Evolutionary conservation across 2,797 vertebrate genomes (phyloP).

Genomic region (Falco berigora): DNA sequence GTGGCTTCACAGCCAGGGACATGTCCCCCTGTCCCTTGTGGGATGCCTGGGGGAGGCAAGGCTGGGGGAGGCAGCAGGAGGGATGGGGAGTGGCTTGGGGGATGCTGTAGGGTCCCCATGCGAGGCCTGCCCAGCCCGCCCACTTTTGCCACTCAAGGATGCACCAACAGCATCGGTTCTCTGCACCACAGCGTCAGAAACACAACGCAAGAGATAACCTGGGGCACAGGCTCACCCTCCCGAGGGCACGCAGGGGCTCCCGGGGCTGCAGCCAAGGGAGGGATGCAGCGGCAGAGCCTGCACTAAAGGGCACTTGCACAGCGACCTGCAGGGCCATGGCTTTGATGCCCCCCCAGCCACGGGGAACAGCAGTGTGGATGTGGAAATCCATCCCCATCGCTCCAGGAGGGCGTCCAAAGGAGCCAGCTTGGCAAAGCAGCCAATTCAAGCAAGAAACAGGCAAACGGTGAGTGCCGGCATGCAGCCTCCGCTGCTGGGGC

Average conservation of each 20-base stretch:
- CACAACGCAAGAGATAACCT: fast-evolving
- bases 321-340: fast-evolving
- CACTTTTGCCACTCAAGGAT: neutral
- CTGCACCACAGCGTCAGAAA: fast-evolving
- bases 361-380: fast-evolving
- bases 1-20: neutral
- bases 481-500: neutral
- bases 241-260: fast-evolving
- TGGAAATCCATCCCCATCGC: neutral
- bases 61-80: neutral
- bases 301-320: neutral
- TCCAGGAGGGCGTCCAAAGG: neutral
- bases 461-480: neutral
- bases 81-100: fast-evolving
- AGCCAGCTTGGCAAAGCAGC: neutral
- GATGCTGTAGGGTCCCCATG: neutral
- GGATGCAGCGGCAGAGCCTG: fast-evolving
- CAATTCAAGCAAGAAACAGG: neutral
- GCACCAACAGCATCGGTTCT: fast-evolving
- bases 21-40: fast-evolving
- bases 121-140: neutral
- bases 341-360: fast-evolving
- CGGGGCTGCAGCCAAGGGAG: neutral
- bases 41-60: neutral
- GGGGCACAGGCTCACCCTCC: neutral